Percentiles rank a stretch among this genome's conserved stretches.
Evolutionary conservation across 2,113 vertebrate species (phyloP).

Genomic region (Grus americana): DNA sequence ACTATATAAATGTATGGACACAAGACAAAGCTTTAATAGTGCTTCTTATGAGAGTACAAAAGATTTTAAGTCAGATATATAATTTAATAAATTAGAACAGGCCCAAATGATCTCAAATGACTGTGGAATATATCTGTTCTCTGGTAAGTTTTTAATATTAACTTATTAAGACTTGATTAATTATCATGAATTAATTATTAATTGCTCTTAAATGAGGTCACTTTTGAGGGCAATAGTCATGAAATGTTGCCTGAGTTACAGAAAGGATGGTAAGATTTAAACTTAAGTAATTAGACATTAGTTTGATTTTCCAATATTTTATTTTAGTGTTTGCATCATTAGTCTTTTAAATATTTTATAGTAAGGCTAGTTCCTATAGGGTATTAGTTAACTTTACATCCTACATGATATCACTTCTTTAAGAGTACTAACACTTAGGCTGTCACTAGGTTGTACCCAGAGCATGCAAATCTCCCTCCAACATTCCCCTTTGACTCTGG

Average conservation of each 20-base stretch:
- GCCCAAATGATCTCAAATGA: background rate
- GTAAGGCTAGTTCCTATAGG: background rate
- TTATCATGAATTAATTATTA: slow-evolving; percentile 1
- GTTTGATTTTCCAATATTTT: background rate
- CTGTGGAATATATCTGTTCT: background rate
- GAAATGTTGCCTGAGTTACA: background rate
- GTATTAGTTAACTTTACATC: background rate
- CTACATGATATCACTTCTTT: background rate
- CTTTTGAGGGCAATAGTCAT: background rate
- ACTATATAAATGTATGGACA: background rate
- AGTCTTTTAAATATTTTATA: background rate
- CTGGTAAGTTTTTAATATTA: background rate
- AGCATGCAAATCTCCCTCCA: background rate
- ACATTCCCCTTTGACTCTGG: background rate
- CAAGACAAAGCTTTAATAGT: background rate
- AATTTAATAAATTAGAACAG: background rate
- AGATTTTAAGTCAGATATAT: background rate
- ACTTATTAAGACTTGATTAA: background rate
- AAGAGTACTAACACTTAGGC: background rate
- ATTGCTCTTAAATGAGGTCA: background rate
- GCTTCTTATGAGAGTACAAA: background rate
- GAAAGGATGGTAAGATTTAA: background rate
- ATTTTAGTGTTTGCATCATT: background rate
- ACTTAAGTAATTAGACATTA: background rate
- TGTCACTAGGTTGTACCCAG: background rate